Evolutionary conservation across 2,797 vertebrate species (phyloP).

Genomic region (Dromococcyx pavoninus): DNA sequence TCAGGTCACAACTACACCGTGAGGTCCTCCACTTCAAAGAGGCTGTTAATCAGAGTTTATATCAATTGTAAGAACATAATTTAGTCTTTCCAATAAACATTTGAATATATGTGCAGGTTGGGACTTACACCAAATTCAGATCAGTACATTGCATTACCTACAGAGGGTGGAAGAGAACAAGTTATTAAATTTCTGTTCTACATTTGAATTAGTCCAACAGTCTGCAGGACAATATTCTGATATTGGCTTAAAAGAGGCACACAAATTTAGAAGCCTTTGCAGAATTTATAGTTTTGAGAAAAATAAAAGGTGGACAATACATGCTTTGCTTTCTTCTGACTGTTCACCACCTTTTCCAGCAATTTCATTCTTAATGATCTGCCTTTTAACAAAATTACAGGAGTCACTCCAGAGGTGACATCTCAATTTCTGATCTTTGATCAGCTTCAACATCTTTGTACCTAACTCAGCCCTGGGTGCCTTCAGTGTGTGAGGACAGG

Average conservation of each 20-base stretch:
- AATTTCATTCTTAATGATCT: neutral
- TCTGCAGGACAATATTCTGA: neutral
- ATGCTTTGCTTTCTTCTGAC: neutral
- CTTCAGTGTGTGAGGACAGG: rapidly evolving
- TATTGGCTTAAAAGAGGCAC: neutral
- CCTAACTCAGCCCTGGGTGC: neutral
- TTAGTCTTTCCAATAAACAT: neutral
- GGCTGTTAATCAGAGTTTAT: neutral
- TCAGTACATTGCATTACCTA: neutral
- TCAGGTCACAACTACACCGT: neutral
- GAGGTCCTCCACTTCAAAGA: neutral
- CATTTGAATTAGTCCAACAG: neutral
- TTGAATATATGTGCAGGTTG: neutral
- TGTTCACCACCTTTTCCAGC: neutral
- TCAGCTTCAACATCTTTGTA: neutral
- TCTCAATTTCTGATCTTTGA: neutral
- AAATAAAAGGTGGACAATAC: neutral
- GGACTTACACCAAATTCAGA: neutral
- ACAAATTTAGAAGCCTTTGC: neutral
- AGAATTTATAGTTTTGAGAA: neutral
- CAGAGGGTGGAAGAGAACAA: neutral
- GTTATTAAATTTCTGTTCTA: neutral
- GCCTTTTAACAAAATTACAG: neutral
- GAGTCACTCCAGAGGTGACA: neutral
- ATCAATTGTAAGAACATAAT: neutral